Base-by-base conservation (phyloP, 2,797 vertebrate species). In the Liasis olivaceus region DNA sequence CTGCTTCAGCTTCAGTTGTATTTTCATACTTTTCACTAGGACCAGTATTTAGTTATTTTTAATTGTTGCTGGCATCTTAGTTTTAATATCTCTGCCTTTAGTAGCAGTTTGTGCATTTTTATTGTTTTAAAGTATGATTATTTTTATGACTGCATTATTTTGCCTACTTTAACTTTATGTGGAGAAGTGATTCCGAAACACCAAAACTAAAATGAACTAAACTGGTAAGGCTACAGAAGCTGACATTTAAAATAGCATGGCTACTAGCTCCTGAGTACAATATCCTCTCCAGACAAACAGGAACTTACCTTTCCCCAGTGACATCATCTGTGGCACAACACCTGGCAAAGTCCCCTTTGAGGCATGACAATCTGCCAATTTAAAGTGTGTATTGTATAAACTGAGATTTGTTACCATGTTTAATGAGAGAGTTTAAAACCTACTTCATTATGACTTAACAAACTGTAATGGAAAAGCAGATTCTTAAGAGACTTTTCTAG, bases 381-480 rank as follows among this genome's bases (percentile, higher is more conserved):
- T 0, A 91, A 85, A 81, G 9, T 60, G 7, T 90, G 47, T 88
- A 85, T 92, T 93, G 93, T 69, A 56, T 87, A 90, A 94, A 93
- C 91, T 59, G 72, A 91, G 63, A 87, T 88, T 90, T 31, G 42
- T 91, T 26, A 69, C 58, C 90, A 26, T 86, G 92, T 94, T 95
- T 88, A 89, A 63, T 93, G 84, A 94, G 64, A 13, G 54, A 89
- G 42, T 89, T 92, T 86, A 90, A 69, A 92, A 11, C 69, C 9
- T 36, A 88, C 54, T 95, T 87, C 0, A 0, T 7, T 81, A 72
- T n/a, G 2, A 81, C 89, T 94, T 93, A 94, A 63, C 72, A 92
- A 92, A 93, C 8, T 93, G 5, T 85, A 92, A 13, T 85, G 56
- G 89, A 94, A 93, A 94, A 92, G 59, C 4, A 36, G 91, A 11